These are phyloP conservation scores for Phrynocephalus versicolor DNA, from an alignment of 2,113 vertebrate genomes.

Conservation along the genomic window DNA sequence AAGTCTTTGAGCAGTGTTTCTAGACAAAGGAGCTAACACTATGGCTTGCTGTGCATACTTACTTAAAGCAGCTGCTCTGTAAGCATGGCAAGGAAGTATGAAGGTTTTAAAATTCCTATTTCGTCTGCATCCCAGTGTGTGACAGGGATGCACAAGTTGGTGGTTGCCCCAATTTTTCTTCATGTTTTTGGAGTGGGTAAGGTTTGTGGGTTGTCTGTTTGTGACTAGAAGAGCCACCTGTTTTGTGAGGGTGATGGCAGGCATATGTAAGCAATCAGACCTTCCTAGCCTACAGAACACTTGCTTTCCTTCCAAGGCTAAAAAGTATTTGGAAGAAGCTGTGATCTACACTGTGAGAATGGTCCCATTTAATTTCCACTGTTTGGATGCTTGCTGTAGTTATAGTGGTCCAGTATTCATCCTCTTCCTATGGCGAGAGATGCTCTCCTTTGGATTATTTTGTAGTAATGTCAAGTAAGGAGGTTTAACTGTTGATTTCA, in stretches of 20 bases:
- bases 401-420: background rate
- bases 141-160: background rate
- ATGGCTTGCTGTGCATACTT: background rate
- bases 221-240: no score
- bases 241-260: background rate
- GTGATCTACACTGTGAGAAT: background rate
- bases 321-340: background rate
- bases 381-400: background rate
- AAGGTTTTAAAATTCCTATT: background rate
- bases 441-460: background rate
- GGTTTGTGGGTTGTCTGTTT: background rate
- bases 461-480: background rate
- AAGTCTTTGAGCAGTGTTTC: background rate
- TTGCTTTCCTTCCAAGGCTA: background rate
- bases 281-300: background rate
- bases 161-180: background rate
- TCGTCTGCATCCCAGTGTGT: background rate
- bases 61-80: background rate
- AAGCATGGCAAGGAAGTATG: background rate
- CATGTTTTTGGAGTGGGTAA: background rate
- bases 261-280: background rate
- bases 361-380: background rate
- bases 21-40: background rate
- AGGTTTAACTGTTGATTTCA: background rate
- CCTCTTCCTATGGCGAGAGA: background rate